A percentile compares a stretch with the other conserved stretches of the same genome.
Conservation (phyloP, 2,113 vertebrate species). For the Zeus faber region DNA sequence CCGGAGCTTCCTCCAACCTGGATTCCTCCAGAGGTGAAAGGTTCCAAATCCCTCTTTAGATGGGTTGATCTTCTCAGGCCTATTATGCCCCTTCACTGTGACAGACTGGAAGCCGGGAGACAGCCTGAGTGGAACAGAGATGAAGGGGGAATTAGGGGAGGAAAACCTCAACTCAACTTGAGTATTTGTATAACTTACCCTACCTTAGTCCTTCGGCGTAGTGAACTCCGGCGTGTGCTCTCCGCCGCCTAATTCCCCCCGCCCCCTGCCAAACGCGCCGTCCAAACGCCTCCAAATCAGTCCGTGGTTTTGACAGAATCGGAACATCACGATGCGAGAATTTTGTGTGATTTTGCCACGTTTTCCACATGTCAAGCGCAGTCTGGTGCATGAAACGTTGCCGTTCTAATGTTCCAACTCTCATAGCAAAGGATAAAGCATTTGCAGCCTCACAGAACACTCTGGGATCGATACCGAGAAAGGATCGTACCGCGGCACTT, state of each 20-base stretch:
- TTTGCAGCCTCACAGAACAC: too few species aligned
- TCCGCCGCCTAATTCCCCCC: constrained; percentile 55
- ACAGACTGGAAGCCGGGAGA: constrained; percentile 64
- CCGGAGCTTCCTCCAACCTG: constrained; percentile 47
- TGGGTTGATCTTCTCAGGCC: constrained; percentile 75
- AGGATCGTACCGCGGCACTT: too few species aligned
- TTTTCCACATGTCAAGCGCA: too few species aligned
- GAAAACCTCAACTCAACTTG: constrained; percentile 65
- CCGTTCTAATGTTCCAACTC: too few species aligned
- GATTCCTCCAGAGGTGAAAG: constrained; percentile 70
- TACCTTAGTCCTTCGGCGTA: constrained; percentile 60
- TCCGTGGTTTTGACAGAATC: too few species aligned
- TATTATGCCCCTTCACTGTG: constrained; percentile 70
- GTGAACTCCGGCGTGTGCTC: constrained; percentile 60
- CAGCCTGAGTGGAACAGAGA: constrained; percentile 59
- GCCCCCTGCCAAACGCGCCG: constrained; percentile 31
- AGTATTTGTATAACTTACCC: constrained; percentile 72
- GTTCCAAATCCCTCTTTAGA: constrained; percentile 77
- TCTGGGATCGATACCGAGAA: too few species aligned
- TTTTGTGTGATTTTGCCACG: too few species aligned
- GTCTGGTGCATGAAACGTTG: too few species aligned
- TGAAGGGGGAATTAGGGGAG: constrained; percentile 66
- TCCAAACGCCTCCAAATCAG: constrained; percentile 20
- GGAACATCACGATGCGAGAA: too few species aligned
- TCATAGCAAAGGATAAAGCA: too few species aligned